These are phyloP conservation scores for Eristalis arbustorum DNA, from an alignment of 2,888 invertebrate genomes.

Conservation along the genomic window DNA sequence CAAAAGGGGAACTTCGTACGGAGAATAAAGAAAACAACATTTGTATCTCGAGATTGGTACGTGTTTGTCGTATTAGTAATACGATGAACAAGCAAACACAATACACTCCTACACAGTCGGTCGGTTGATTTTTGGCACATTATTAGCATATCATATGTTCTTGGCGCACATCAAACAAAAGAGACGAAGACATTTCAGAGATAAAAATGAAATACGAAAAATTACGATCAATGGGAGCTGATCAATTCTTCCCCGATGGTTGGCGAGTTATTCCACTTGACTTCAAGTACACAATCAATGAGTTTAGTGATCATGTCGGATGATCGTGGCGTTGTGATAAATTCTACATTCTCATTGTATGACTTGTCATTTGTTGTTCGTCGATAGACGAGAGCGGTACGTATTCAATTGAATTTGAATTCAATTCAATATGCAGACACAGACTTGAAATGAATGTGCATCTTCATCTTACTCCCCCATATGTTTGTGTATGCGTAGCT, in stretches of 20 bases:
- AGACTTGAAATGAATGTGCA: background rate
- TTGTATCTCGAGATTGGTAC: conserved; percentile 33
- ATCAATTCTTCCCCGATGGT: conserved; percentile 30
- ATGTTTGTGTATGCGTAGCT: background rate
- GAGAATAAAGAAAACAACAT: conserved; percentile 9
- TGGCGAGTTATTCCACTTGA: conserved; percentile 53
- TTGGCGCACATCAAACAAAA: conserved; percentile 23
- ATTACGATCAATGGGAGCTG: conserved; percentile 39
- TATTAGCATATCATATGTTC: conserved; percentile 59
- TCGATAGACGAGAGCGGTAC: conserved; percentile 7
- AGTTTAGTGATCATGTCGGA: conserved; percentile 35
- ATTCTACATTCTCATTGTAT: conserved; percentile 17
- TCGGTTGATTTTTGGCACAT: conserved; percentile 45
- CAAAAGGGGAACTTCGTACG: background rate
- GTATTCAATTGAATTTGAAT: conserved; percentile 13
- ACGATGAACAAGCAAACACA: conserved; percentile 13
- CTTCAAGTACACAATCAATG: conserved; percentile 61
- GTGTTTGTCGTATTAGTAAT: conserved; percentile 50
- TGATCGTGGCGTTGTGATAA: conserved; percentile 36
- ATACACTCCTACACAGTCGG: conserved; percentile 17
- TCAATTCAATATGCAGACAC: conserved; percentile 17
- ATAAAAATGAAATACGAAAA: background rate
- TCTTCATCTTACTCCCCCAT: conserved; percentile 15
- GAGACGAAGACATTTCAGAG: background rate
- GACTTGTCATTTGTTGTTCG: background rate